phyloP scores from a whole-genome alignment of 2,888 invertebrate genomes.

The Eurytoma adleriae region DNA sequence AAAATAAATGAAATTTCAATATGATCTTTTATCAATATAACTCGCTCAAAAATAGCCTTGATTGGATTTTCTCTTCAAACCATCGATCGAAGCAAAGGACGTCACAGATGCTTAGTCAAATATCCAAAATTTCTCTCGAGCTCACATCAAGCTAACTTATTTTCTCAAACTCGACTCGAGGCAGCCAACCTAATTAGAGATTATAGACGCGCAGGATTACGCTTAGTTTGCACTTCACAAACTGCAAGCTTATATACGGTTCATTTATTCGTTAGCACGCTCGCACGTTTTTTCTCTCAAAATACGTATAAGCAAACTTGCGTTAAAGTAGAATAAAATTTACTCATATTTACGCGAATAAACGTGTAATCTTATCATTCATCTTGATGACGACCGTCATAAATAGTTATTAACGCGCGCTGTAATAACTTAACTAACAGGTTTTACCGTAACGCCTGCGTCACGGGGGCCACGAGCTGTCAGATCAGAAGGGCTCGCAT shows the following conservation, averaged over 20 bases:
- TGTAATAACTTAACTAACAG: slow-evolving; percentile 27
- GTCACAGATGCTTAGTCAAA: not conserved
- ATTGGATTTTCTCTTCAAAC: slow-evolving; percentile 1
- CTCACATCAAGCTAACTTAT: not conserved
- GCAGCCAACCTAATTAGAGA: slow-evolving; percentile 15
- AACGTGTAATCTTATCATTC: not conserved
- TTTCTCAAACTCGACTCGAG: not conserved
- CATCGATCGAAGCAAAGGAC: not conserved
- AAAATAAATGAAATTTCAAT: slow-evolving; percentile 14
- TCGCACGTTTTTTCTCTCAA: not conserved
- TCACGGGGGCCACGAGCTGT: no score
- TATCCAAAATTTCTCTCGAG: slow-evolving; percentile 14
- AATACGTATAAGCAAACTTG: not conserved
- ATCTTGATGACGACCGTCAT: not conserved
- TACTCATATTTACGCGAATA: not conserved
- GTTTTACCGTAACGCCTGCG: slow-evolving; percentile 16
- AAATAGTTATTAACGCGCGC: slow-evolving; percentile 8
- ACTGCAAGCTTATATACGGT: slow-evolving; percentile 7
- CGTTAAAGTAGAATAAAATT: not conserved
- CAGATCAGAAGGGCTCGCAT: no score
- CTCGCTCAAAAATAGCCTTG: slow-evolving; percentile 2
- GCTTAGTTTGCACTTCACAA: not conserved
- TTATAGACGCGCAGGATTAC: not conserved
- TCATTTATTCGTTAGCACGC: not conserved
- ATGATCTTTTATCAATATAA: not conserved